Base-by-base conservation (phyloP, 1,140 invertebrate species). In the Mylabris phalerata region DNA sequence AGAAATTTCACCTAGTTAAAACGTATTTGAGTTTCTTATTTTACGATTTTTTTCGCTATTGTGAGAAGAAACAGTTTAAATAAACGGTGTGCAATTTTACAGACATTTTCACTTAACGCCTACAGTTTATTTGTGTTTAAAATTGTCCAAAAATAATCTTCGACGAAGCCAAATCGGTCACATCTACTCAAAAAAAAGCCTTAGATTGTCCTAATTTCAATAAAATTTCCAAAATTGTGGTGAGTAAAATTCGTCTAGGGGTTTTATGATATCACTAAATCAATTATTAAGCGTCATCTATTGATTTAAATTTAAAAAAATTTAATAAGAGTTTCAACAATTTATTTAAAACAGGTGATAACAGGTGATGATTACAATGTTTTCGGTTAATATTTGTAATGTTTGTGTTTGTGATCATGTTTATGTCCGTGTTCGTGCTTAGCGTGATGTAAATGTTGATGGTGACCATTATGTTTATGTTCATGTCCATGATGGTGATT, bases 401-500 rank as follows among this genome's bases (percentile, higher is more conserved):
- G 60, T 32, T 61, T 55, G 19, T 59, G 50, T 9, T 49, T 39
- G 24, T 58, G 56, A 6, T 24, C n/a, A 43, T 57, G 55, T 26
- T 50, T 42, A 32, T 57, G 55, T 6, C 40, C 39, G 41, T 57
- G 55, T n/a, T 51, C n/a, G 26, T 27, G 39, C 4, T 51, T 4
- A 9, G 38, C 56, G 9, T 41, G 6, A 39, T 32, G 32, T 7
- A 5, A 7, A 32, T 32, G 32, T 32, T 32, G 32, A 32, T 58
- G 56, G 24, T 50, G 39, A 40, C 45, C 47, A 4, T 24, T 27
- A 19, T 58, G 56, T 11, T 51, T 48, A 19, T 50, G 27, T 3
- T 58, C 43, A 25, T 65, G 60, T 24, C 55, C 57, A 27, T 64
- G 62, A 9, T 62, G 42, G 32, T 64, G 62, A 1, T 41, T 39